These are phyloP conservation scores for Acrocephalus scirpaceus DNA, from an alignment of 2,797 vertebrate genomes.

Conservation along the genomic window DNA sequence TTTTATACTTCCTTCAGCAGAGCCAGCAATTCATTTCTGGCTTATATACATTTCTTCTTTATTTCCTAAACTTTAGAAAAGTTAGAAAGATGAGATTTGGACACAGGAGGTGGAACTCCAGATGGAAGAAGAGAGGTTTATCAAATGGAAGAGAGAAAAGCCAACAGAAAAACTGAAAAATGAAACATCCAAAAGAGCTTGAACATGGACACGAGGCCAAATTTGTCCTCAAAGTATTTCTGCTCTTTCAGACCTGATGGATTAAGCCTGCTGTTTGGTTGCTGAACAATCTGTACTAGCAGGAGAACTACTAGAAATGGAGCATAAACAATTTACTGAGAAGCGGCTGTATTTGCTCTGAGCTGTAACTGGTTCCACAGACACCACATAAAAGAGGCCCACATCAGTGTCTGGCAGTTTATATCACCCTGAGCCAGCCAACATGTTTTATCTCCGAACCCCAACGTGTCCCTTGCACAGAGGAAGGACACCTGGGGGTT, in stretches of 20 bases:
- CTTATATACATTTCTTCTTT: background rate
- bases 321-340: slow-evolving; percentile 3
- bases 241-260: background rate
- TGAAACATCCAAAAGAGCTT: background rate
- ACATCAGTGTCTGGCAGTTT: slow-evolving; percentile 47
- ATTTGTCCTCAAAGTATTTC: background rate
- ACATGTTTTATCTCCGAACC: slow-evolving; percentile 24
- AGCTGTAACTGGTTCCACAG: slow-evolving; percentile 47
- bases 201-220: background rate
- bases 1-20: background rate
- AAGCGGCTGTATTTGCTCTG: slow-evolving; percentile 11
- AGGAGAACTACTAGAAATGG: slow-evolving; percentile 23
- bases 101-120: background rate
- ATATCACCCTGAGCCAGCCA: slow-evolving; percentile 23
- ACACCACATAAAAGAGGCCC: slow-evolving; percentile 61
- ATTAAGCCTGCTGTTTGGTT: background rate
- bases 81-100: slow-evolving; percentile 54
- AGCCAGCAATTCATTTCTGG: background rate
- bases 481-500: slow-evolving; percentile 68
- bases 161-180: background rate
- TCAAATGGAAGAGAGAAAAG: slow-evolving; percentile 1
- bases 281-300: background rate
- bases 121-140: slow-evolving; percentile 50
- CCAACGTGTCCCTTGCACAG: background rate
- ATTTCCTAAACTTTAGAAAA: background rate